Evolutionary conservation across 2,888 invertebrate species (phyloP).

Genomic region (Hermaeophaga mercurialis): DNA sequence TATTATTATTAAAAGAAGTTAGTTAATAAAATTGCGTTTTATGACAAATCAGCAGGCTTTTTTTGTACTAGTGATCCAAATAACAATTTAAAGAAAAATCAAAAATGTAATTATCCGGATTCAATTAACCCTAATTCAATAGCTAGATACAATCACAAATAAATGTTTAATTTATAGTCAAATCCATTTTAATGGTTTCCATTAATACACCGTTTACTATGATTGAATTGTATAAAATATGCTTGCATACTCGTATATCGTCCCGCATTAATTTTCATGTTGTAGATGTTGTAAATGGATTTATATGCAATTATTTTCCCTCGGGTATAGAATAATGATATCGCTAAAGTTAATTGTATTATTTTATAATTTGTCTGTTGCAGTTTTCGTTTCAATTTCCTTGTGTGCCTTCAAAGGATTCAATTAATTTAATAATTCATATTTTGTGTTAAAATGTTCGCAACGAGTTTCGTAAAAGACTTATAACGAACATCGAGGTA

Average conservation of each 20-base stretch:
- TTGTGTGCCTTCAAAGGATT: too few relatives aligned
- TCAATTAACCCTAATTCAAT: too few relatives aligned
- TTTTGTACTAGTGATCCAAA: too few relatives aligned
- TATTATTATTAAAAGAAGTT: too few relatives aligned
- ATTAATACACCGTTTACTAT: constrained; percentile 2
- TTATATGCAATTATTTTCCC: constrained; percentile 4
- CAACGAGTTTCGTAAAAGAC: too few relatives aligned
- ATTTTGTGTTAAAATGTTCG: too few relatives aligned
- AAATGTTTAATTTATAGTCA: background rate
- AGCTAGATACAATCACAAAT: constrained; percentile 4
- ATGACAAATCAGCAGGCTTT: too few relatives aligned
- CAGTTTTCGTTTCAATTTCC: background rate
- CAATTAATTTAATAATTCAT: too few relatives aligned
- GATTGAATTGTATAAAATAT: constrained; percentile 5
- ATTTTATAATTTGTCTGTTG: constrained; percentile 1
- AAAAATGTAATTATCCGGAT: too few relatives aligned
- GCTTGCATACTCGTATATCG: constrained; percentile 4
- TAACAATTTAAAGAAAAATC: too few relatives aligned
- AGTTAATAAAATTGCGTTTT: too few relatives aligned
- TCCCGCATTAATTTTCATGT: background rate
- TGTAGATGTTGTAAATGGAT: constrained; percentile 1
- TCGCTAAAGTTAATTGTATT: background rate
- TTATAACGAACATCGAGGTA: too few relatives aligned
- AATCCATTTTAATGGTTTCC: constrained; percentile 2
- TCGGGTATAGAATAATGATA: background rate